phyloP scores from a whole-genome alignment of 2,888 invertebrate species.

The Andrena dorsata region DNA sequence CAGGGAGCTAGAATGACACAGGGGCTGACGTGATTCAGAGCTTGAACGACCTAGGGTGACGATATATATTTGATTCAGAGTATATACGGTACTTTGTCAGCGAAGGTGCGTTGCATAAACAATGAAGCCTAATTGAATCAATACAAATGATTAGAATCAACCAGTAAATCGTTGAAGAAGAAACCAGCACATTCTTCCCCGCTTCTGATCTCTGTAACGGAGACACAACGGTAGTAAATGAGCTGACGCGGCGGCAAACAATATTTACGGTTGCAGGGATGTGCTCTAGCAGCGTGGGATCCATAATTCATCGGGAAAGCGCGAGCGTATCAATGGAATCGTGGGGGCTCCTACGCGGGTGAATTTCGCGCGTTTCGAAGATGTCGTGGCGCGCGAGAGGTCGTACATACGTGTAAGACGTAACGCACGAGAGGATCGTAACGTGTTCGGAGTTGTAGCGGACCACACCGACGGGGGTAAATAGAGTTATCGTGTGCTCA shows the following conservation, averaged over 20 bases:
- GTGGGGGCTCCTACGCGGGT: background rate
- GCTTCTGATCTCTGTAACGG: slow-evolving; percentile 3
- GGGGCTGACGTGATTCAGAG: no score
- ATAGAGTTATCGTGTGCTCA: slow-evolving; percentile 61
- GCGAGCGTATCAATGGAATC: slow-evolving; percentile 24
- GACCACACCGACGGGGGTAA: slow-evolving; percentile 50
- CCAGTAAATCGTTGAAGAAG: no score
- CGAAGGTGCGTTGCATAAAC: no score
- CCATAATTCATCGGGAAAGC: slow-evolving; percentile 33
- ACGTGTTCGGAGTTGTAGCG: background rate
- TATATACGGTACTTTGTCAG: no score
- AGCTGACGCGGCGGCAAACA: slow-evolving; percentile 29
- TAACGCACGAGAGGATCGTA: background rate
- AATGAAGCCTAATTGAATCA: no score
- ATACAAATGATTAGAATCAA: no score
- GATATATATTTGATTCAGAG: no score
- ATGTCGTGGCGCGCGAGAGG: background rate
- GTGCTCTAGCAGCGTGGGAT: slow-evolving; percentile 8
- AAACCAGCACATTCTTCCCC: background rate
- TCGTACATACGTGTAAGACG: background rate
- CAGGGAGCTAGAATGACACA: no score
- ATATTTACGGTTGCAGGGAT: slow-evolving; percentile 51
- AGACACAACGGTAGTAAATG: slow-evolving; percentile 32
- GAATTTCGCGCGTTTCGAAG: background rate
- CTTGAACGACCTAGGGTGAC: no score